phyloP scores from a whole-genome alignment of 2,113 vertebrate genomes.

The Heterochromis multidens region DNA sequence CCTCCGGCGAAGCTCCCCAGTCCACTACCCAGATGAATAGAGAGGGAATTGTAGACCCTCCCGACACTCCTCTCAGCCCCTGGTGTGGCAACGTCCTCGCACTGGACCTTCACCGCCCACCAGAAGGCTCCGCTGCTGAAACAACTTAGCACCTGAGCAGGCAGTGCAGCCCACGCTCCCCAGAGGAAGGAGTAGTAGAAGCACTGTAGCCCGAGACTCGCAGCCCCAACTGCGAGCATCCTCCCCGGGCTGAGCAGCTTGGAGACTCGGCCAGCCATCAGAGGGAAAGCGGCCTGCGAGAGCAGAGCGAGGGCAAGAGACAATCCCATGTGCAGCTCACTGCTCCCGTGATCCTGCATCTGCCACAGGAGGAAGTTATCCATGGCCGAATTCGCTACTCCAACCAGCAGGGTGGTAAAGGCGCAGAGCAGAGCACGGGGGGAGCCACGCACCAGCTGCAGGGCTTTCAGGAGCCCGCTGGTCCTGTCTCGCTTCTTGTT shows the following conservation, averaged over 20 bases:
- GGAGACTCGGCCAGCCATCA: conserved; percentile 62
- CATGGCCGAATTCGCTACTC: conserved; percentile 48
- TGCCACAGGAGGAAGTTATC: conserved; percentile 89
- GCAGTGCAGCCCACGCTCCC: conserved; percentile 79
- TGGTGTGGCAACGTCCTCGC: conserved; percentile 76
- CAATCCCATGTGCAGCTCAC: conserved; percentile 83
- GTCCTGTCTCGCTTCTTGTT: conserved; percentile 55
- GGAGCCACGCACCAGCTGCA: conserved; percentile 73
- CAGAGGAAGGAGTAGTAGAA: conserved; percentile 85
- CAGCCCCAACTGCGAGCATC: conserved; percentile 62
- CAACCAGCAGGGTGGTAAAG: conserved; percentile 74
- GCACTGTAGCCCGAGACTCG: conserved; percentile 74
- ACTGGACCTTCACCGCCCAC: conserved; percentile 76
- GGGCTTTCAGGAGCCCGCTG: conserved; percentile 70
- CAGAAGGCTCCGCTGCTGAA: conserved; percentile 78
- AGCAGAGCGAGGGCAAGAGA: conserved; percentile 71
- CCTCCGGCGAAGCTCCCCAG: conserved; percentile 83
- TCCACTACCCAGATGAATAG: conserved; percentile 69
- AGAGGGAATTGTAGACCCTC: conserved; percentile 68
- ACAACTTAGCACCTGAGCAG: conserved; percentile 75
- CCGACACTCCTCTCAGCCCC: conserved; percentile 77
- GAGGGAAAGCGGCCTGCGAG: conserved; percentile 74
- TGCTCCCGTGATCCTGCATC: conserved; percentile 82
- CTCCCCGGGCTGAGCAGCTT: conserved; percentile 64
- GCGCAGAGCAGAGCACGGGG: conserved; percentile 72